phyloP scores from a whole-genome alignment of 64 coral and sea anemone species.

The Anthopleura sola region DNA sequence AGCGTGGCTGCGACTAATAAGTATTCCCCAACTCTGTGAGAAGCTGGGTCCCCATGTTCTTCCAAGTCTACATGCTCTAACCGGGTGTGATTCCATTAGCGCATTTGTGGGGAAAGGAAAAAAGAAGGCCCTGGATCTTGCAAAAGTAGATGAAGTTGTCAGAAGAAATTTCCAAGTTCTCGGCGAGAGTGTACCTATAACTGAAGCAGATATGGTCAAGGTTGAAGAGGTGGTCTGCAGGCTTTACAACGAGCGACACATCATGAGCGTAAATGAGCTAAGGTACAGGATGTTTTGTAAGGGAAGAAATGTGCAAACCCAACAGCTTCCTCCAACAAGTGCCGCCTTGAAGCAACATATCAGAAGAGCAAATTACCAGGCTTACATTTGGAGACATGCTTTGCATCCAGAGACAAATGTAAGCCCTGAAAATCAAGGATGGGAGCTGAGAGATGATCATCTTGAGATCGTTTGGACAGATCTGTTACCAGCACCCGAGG shows the following conservation, averaged over 20 bases:
- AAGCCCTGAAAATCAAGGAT: constrained; percentile 37
- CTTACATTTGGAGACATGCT: not conserved
- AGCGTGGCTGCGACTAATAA: constrained; percentile 14
- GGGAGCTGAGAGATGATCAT: constrained; percentile 21
- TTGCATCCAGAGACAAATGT: constrained; percentile 29
- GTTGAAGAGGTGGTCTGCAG: constrained; percentile 20
- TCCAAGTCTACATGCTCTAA: constrained; percentile 27
- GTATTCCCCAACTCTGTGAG: constrained; percentile 25
- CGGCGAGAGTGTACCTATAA: constrained; percentile 1
- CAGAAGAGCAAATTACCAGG: constrained; percentile 45
- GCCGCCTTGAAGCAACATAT: constrained; percentile 28
- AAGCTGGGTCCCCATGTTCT: constrained; percentile 24
- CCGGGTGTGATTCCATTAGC: constrained; percentile 13
- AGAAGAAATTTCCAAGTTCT: not conserved
- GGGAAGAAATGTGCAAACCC: not conserved
- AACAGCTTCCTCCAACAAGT: constrained; percentile 17
- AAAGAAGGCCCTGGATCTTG: not conserved
- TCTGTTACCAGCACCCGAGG: constrained; percentile 36
- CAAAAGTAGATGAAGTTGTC: not conserved
- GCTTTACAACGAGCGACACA: constrained; percentile 29
- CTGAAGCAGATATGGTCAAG: not conserved
- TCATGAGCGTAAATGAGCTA: constrained; percentile 33
- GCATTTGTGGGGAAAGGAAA: constrained; percentile 19
- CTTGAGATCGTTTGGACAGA: constrained; percentile 37
- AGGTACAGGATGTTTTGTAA: constrained; percentile 56